Evolutionary conservation across 2,888 invertebrate species (phyloP).

Genomic region (Cartodere bifasciata): DNA sequence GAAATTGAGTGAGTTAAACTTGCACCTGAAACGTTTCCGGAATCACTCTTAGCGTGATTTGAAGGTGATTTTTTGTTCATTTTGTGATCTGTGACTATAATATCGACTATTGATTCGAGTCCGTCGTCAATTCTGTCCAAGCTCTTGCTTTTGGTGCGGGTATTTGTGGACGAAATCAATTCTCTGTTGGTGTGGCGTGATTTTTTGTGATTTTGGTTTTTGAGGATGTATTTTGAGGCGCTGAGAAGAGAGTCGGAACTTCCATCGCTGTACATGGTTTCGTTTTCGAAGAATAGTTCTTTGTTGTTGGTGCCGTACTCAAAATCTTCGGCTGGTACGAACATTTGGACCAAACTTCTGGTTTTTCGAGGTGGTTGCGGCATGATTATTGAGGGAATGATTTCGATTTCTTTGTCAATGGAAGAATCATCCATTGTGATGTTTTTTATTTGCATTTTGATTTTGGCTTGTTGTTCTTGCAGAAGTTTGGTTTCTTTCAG

Average conservation of each 20-base stretch:
- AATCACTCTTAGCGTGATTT: conserved; percentile 24
- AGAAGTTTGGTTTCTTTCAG: conserved; percentile 24
- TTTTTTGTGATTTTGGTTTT: conserved; percentile 8
- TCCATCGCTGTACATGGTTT: conserved; percentile 49
- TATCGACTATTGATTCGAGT: conserved; percentile 57
- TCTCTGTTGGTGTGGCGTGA: conserved; percentile 13
- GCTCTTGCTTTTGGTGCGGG: conserved; percentile 46
- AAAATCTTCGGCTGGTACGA: conserved; percentile 47
- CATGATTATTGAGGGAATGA: conserved; percentile 63
- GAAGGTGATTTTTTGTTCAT: conserved; percentile 1
- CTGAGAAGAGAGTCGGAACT: conserved; percentile 60
- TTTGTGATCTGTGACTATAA: conserved; percentile 44
- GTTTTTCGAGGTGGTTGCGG: conserved; percentile 72
- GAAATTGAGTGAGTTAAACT: conserved; percentile 24
- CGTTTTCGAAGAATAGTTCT: conserved; percentile 42
- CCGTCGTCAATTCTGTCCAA: conserved; percentile 64
- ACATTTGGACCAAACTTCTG: conserved; percentile 56
- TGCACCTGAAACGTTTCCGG: conserved; percentile 22
- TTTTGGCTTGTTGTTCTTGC: conserved; percentile 26
- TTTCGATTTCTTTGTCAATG: conserved; percentile 43
- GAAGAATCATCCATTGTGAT: conserved; percentile 39
- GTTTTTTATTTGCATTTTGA: conserved; percentile 24
- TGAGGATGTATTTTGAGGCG: conserved; percentile 38
- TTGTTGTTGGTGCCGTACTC: conserved; percentile 36
- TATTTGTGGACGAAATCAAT: conserved; percentile 6